Conservation (phyloP, 2,888 invertebrate species). For the Agapostemon virescens region DNA sequence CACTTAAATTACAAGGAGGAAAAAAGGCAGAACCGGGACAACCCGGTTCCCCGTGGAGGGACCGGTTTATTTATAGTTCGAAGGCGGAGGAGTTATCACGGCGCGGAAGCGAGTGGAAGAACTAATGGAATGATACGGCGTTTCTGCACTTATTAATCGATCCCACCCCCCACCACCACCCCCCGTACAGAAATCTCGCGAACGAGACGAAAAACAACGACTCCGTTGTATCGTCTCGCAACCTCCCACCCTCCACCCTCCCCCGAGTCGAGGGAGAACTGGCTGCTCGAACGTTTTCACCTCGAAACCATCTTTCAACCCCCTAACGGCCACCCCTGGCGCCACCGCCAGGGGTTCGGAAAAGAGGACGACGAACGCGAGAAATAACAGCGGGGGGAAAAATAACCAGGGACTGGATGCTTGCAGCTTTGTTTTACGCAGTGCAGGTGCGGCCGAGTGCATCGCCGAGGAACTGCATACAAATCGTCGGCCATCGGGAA, state of each 20-base stretch:
- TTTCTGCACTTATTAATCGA: conserved; percentile 23
- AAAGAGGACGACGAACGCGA: conserved; percentile 9
- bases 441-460: background rate
- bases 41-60: background rate
- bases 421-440: conserved; percentile 20
- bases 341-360: background rate
- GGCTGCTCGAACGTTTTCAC: conserved; percentile 4
- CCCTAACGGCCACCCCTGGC: background rate
- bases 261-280: conserved; percentile 2
- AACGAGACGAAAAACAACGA: background rate
- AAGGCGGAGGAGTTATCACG: conserved; percentile 2
- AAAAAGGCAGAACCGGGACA: background rate
- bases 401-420: conserved; percentile 18
- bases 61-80: conserved; percentile 17
- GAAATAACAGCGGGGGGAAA: conserved; percentile 24
- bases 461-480: conserved; percentile 20
- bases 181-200: background rate
- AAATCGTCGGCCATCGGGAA: conserved; percentile 13
- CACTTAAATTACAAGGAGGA: background rate
- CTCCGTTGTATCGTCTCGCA: background rate
- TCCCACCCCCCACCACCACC: too few relatives aligned
- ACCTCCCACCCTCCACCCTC: background rate
- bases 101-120: background rate
- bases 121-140: conserved; percentile 18
- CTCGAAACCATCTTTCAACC: conserved; percentile 13